Conservation (phyloP, 1,140 invertebrate species). For the Drosophila virilis region DNA sequence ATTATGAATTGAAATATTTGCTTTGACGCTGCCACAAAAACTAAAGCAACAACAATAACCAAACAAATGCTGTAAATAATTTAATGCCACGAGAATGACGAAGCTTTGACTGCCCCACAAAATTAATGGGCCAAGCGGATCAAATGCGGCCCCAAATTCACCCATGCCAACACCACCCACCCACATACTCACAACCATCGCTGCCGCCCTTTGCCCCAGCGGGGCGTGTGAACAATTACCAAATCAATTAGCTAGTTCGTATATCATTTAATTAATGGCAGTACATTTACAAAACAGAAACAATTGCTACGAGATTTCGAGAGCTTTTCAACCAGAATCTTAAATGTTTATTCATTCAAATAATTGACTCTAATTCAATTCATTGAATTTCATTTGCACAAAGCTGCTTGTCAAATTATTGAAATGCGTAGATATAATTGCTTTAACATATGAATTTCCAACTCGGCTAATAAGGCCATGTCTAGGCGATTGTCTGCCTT, state of each 20-base stretch:
- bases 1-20: slow-evolving; percentile 67
- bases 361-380: too few relatives aligned
- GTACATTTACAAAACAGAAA: not conserved
- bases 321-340: too few relatives aligned
- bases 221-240: slow-evolving; percentile 40
- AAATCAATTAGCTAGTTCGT: slow-evolving; percentile 42
- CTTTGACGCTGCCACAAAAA: slow-evolving; percentile 39
- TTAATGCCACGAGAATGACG: slow-evolving; percentile 32
- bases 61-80: slow-evolving; percentile 40
- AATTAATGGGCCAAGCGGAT: slow-evolving; percentile 15
- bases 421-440: too few relatives aligned
- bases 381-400: too few relatives aligned
- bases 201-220: not conserved
- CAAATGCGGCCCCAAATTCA: not conserved
- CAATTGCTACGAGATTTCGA: not conserved
- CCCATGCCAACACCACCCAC: not conserved
- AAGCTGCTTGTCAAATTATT: too few relatives aligned
- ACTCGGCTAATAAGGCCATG: too few relatives aligned
- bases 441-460: too few relatives aligned
- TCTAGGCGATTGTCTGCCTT: too few relatives aligned
- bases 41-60: slow-evolving; percentile 17
- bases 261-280: slow-evolving; percentile 16
- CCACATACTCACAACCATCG: too few relatives aligned
- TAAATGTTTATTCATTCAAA: too few relatives aligned
- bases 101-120: slow-evolving; percentile 28